phyloP scores from a whole-genome alignment of 2,113 vertebrate species.

The Plectropomus leopardus region DNA sequence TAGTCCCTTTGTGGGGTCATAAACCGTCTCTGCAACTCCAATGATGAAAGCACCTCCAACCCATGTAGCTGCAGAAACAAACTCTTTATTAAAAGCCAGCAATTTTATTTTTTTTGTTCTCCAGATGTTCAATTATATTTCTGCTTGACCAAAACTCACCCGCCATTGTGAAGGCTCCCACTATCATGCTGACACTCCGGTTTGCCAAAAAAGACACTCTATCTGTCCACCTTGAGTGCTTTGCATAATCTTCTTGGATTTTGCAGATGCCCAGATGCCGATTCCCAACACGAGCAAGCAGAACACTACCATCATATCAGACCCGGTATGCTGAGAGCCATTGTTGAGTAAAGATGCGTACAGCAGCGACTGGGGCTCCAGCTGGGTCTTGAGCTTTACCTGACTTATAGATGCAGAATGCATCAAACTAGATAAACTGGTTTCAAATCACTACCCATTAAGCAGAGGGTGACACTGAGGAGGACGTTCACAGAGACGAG shows the following conservation, averaged over 20 bases:
- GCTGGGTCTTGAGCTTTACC: no score
- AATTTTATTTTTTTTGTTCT: no score
- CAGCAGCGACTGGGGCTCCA: no score
- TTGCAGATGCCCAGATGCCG: slow-evolving; percentile 46
- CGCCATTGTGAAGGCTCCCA: slow-evolving; percentile 41
- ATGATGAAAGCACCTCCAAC: slow-evolving; percentile 42
- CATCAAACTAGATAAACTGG: no score
- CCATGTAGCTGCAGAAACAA: slow-evolving; percentile 40
- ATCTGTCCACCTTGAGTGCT: neutral
- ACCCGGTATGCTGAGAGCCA: slow-evolving; percentile 22
- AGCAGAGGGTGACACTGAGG: no score
- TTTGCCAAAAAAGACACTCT: slow-evolving; percentile 25
- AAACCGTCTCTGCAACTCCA: slow-evolving; percentile 25
- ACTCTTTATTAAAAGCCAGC: neutral
- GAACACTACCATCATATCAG: slow-evolving; percentile 18
- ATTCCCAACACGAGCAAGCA: slow-evolving; percentile 32
- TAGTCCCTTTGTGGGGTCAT: slow-evolving; percentile 29
- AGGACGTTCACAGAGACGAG: no score
- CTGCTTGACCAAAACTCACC: slow-evolving; percentile 9
- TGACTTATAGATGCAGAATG: no score
- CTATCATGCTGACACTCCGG: slow-evolving; percentile 11
- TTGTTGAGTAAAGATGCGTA: neutral
- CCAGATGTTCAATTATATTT: no score
- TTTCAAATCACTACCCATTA: no score
- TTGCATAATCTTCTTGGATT: slow-evolving; percentile 13